Evolutionary conservation across 2,113 vertebrate species (phyloP).

Genomic region (Arvicanthis niloticus): DNA sequence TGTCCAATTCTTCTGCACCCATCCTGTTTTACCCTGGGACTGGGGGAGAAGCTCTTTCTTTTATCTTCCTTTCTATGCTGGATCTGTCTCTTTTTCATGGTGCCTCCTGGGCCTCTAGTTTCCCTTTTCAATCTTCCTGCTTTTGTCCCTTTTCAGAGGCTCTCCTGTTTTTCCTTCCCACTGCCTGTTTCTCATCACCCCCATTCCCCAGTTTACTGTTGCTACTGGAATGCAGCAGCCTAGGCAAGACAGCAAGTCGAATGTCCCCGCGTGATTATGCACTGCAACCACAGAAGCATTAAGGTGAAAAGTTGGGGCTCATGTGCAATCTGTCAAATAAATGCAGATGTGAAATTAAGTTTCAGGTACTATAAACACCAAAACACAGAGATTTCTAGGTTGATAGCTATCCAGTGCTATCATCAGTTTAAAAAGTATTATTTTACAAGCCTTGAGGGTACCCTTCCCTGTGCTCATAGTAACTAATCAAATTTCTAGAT

Average conservation of each 20-base stretch:
- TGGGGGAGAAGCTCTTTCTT: background rate
- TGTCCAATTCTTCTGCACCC: background rate
- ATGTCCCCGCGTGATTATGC: background rate
- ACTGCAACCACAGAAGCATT: slow-evolving; percentile 57
- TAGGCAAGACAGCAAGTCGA: slow-evolving; percentile 60
- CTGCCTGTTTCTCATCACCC: slow-evolving; percentile 34
- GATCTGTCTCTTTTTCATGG: background rate
- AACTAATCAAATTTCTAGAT: slow-evolving; percentile 73
- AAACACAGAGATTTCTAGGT: slow-evolving; percentile 64
- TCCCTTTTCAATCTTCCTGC: slow-evolving; percentile 44
- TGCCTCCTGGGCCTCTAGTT: background rate
- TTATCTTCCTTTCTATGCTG: background rate
- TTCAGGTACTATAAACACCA: slow-evolving; percentile 57
- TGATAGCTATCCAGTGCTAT: slow-evolving; percentile 65
- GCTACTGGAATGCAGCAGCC: slow-evolving; percentile 48
- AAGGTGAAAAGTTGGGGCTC: slow-evolving; percentile 69
- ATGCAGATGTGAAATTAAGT: slow-evolving; percentile 75
- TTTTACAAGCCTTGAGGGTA: slow-evolving; percentile 69
- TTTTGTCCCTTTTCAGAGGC: slow-evolving; percentile 57
- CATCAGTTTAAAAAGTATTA: slow-evolving; percentile 71
- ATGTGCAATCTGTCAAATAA: slow-evolving; percentile 67
- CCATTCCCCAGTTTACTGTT: slow-evolving; percentile 39
- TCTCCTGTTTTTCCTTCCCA: slow-evolving; percentile 47
- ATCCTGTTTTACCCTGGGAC: background rate
- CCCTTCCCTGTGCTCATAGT: slow-evolving; percentile 64